Evolutionary conservation across 2,113 vertebrate genomes (phyloP).

Genomic region (Sinocyclocheilus grahami): DNA sequence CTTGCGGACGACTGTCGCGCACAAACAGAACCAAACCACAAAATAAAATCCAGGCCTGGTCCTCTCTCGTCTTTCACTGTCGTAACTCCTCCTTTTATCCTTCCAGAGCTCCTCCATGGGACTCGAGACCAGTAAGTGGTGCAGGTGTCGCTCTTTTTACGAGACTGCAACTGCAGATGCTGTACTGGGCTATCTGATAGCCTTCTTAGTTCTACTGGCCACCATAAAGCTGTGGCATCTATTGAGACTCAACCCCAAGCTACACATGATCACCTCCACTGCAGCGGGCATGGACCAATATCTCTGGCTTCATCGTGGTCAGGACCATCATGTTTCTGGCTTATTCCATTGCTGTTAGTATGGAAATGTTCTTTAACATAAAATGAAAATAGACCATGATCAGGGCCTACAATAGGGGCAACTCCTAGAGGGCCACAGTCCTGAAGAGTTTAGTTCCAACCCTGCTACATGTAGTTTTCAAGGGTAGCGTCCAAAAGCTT

Average conservation of each 20-base stretch:
- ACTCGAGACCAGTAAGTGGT: no score
- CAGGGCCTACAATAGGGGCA: not conserved
- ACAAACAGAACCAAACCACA: no score
- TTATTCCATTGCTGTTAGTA: conserved; percentile 88
- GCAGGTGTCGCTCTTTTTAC: conserved; percentile 70
- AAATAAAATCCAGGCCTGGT: no score
- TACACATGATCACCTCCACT: conserved; percentile 92
- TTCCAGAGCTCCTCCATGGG: no score
- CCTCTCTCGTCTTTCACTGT: no score
- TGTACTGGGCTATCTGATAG: conserved; percentile 88
- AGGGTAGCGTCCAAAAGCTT: no score
- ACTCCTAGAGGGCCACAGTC: not conserved
- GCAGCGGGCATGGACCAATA: conserved; percentile 87
- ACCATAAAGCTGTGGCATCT: conserved; percentile 94
- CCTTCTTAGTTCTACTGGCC: conserved; percentile 89
- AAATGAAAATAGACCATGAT: not conserved
- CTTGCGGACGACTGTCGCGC: no score
- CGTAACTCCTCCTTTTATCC: no score
- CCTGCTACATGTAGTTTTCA: not conserved
- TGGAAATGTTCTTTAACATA: not conserved
- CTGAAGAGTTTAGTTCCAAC: not conserved
- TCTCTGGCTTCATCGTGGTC: conserved; percentile 88
- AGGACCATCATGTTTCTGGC: conserved; percentile 89
- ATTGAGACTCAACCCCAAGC: conserved; percentile 89
- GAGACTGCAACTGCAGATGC: conserved; percentile 87